Evolutionary conservation across 2,113 vertebrate genomes (phyloP), one percentile per base, ranked within the genome.

Genomic region (Cheirogaleus medius): DNA sequence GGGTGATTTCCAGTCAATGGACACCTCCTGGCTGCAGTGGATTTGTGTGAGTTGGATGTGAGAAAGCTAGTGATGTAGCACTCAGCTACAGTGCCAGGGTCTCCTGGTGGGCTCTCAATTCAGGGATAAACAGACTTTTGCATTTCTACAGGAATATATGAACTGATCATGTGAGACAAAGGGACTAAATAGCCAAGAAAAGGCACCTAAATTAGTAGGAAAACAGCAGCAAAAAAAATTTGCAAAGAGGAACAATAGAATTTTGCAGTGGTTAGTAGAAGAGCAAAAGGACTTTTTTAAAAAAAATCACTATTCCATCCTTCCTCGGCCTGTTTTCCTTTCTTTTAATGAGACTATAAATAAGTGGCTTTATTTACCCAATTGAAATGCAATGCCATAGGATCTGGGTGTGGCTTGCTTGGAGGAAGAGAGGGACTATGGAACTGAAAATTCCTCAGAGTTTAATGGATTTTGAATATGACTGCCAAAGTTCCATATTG

Each of bases 161-260:
- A 89, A 71, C 10, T 78, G 68, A 78, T 86, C 54, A 56, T n/a
- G 17, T 37, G 80, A 71, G n/a, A 34, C n/a, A 93, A 91, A 90
- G 44, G n/a, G 49, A 90, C 15, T 23, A 58, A 52, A 29, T 1
- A 71, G 42, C 15, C 14, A 90, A n/a, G 37, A 58, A 95, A 56
- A 92, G 52, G 5, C 5, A 73, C 27, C 20, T 58, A 44, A 47
- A 60, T 42, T 68, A 54, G 49, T 18, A 37, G 64, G 49, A 84
- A 74, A 92, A 42, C 27, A 89, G 54, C 6, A 54, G 63, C 25
- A 60, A 27, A 90, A 44, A 56, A 44, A 27, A 2, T 78, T 86
- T 69, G 21, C 85, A 94, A 87, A 94, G 52, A 87, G 39, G 56
- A 84, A 49, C n/a, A 87, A 95, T 2, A 80, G 39, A 87, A 81